Percentiles rank a stretch among this genome's conserved stretches.
Evolutionary conservation across 2,888 invertebrate genomes (phyloP).

Genomic region (Drosophila melanosoma): DNA sequence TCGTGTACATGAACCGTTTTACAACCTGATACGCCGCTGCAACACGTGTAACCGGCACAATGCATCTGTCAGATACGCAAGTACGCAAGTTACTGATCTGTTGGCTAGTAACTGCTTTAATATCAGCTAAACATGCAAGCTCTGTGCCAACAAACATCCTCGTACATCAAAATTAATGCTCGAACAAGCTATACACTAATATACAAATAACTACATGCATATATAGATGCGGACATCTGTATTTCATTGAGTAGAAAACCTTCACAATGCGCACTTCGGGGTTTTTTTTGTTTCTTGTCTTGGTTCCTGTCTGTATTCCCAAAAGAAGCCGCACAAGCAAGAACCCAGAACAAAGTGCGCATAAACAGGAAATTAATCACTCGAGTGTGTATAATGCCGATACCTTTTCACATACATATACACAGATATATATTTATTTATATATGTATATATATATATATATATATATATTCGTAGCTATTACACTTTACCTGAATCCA

Average conservation of each 20-base stretch:
- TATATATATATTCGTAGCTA: conserved; percentile 19
- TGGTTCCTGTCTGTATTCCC: conserved; percentile 25
- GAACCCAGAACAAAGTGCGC: conserved; percentile 56
- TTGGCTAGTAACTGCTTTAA: conserved; percentile 62
- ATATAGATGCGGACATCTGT: conserved; percentile 3
- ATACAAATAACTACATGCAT: conserved; percentile 1
- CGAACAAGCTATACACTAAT: conserved; percentile 22
- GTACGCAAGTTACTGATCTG: conserved; percentile 57
- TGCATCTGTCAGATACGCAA: conserved; percentile 65
- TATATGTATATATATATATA: conserved; percentile 6
- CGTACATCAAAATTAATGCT: conserved; percentile 35
- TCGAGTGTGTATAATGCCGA: conserved; percentile 65
- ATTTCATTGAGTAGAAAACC: conserved; percentile 67
- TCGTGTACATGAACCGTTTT: conserved; percentile 52
- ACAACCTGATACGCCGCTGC: conserved; percentile 31
- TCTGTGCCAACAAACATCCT: conserved; percentile 25
- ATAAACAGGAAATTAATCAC: conserved; percentile 81
- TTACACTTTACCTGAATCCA: conserved; percentile 42
- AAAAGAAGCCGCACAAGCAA: conserved; percentile 72
- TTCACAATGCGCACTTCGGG: conserved; percentile 48
- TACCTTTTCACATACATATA: conserved; percentile 49
- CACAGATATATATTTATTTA: conserved; percentile 10
- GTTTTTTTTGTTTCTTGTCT: conserved; percentile 10
- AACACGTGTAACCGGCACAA: conserved; percentile 68
- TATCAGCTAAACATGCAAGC: conserved; percentile 67